Evolutionary conservation across 2,888 invertebrate genomes (phyloP).

Genomic region (Ditylenchus weischeri): DNA sequence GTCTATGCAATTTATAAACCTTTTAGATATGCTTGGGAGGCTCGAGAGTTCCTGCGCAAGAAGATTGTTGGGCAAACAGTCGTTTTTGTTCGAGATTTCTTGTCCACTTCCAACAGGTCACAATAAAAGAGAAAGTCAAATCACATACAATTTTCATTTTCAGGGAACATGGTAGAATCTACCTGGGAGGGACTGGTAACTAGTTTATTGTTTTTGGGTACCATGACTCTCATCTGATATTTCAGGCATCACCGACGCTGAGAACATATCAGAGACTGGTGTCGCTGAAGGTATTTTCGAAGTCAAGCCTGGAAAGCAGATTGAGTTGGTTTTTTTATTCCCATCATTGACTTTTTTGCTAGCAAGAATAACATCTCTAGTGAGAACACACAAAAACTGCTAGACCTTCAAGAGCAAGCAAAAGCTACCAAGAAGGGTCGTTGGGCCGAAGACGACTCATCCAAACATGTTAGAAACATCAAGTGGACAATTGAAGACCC

Average conservation of each 20-base stretch:
- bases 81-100: constrained; percentile 74
- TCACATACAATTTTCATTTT: constrained; percentile 5
- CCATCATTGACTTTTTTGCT: constrained; percentile 2
- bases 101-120: constrained; percentile 69
- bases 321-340: constrained; percentile 42
- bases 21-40: constrained; percentile 93
- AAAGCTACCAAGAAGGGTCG: constrained; percentile 81
- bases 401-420: constrained; percentile 84
- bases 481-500: constrained; percentile 84
- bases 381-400: constrained; percentile 63
- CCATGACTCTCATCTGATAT: neutral
- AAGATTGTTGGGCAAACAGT: constrained; percentile 77
- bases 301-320: constrained; percentile 65
- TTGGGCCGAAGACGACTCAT: constrained; percentile 58
- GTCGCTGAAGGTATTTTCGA: constrained; percentile 84
- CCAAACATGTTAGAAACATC: constrained; percentile 76
- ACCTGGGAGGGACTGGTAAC: constrained; percentile 49
- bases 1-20: constrained; percentile 58
- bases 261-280: constrained; percentile 82
- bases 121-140: constrained; percentile 61
- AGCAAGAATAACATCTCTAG: constrained; percentile 49
- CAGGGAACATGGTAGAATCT: constrained; percentile 68
- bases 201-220: neutral
- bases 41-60: constrained; percentile 86
- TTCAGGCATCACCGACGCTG: constrained; percentile 66